Percentiles rank a stretch among this genome's conserved stretches.
Conservation (phyloP, 1,140 invertebrate species). For the Drosophila albomicans region DNA sequence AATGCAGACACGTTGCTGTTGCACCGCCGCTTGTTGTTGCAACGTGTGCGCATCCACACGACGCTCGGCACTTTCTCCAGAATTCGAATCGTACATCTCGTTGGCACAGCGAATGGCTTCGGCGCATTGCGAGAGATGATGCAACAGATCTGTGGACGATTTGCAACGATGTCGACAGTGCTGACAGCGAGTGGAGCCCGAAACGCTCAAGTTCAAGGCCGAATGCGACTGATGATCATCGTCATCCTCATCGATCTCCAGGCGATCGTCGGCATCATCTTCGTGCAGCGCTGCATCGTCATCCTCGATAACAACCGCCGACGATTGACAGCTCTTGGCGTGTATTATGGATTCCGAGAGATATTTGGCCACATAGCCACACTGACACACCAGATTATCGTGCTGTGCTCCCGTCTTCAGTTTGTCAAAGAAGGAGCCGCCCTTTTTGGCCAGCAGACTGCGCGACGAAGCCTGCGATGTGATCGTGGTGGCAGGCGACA, state of each 20-base stretch:
- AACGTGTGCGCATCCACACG: slow-evolving; percentile 46
- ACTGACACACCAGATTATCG: slow-evolving; percentile 89
- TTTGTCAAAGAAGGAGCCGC: slow-evolving; percentile 92
- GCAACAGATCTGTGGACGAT: slow-evolving; percentile 90
- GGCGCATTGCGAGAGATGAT: slow-evolving; percentile 90
- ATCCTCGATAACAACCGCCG: slow-evolving; percentile 67
- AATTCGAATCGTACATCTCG: slow-evolving; percentile 83
- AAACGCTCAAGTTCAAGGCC: slow-evolving; percentile 82
- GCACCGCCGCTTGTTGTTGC: slow-evolving; percentile 71
- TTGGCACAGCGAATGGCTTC: slow-evolving; percentile 85
- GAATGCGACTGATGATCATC: slow-evolving; percentile 76
- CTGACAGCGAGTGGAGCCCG: slow-evolving; percentile 91
- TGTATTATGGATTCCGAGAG: slow-evolving; percentile 92
- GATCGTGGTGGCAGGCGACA: slow-evolving; percentile 83
- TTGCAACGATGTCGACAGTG: slow-evolving; percentile 94
- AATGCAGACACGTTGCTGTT: slow-evolving; percentile 88
- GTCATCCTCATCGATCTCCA: slow-evolving; percentile 77
- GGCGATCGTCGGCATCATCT: slow-evolving; percentile 70
- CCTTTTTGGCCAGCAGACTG: slow-evolving; percentile 86
- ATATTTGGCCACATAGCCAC: slow-evolving; percentile 93
- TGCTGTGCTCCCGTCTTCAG: slow-evolving; percentile 88
- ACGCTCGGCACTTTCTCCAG: slow-evolving; percentile 74
- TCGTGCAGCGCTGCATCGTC: slow-evolving; percentile 85
- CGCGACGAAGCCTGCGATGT: slow-evolving; percentile 75
- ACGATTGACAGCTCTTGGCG: slow-evolving; percentile 88